phyloP scores from a whole-genome alignment of 2,888 invertebrate genomes.

The Steromphala cineraria region DNA sequence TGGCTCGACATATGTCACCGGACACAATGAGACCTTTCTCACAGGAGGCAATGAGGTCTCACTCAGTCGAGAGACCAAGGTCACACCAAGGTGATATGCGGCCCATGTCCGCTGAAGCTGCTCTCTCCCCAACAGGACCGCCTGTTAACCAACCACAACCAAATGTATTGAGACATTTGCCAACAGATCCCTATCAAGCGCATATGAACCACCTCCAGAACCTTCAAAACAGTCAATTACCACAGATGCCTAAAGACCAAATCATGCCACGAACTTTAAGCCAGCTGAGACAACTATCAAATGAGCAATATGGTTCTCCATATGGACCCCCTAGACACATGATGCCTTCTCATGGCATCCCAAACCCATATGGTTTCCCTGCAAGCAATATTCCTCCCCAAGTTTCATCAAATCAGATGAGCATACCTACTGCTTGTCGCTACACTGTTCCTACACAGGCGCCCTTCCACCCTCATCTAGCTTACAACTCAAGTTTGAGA shows the following conservation, averaged over 20 bases:
- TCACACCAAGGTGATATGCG: background rate
- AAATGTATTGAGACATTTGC: background rate
- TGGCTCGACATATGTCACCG: background rate
- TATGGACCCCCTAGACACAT: constrained; percentile 11
- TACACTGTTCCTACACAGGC: constrained; percentile 25
- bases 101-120: constrained; percentile 15
- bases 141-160: background rate
- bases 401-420: constrained; percentile 35
- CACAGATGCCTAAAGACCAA: background rate
- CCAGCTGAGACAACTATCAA: background rate
- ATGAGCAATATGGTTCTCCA: constrained; percentile 1
- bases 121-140: background rate
- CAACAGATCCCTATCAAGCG: constrained; percentile 7
- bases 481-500: constrained; percentile 33
- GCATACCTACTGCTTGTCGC: constrained; percentile 30
- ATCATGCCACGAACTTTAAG: background rate
- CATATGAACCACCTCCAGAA: background rate
- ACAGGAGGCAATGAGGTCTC: constrained; percentile 2
- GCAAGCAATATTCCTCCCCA: constrained; percentile 31
- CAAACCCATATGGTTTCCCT: constrained; percentile 3
- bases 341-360: constrained; percentile 8
- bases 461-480: constrained; percentile 36
- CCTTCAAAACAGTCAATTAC: constrained; percentile 16
- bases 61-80: constrained; percentile 14
- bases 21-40: background rate